A percentile compares a stretch with the other conserved stretches of the same genome.
phyloP scores from a whole-genome alignment of 2,113 vertebrate genomes.

The Tricholaema leucomelas region DNA sequence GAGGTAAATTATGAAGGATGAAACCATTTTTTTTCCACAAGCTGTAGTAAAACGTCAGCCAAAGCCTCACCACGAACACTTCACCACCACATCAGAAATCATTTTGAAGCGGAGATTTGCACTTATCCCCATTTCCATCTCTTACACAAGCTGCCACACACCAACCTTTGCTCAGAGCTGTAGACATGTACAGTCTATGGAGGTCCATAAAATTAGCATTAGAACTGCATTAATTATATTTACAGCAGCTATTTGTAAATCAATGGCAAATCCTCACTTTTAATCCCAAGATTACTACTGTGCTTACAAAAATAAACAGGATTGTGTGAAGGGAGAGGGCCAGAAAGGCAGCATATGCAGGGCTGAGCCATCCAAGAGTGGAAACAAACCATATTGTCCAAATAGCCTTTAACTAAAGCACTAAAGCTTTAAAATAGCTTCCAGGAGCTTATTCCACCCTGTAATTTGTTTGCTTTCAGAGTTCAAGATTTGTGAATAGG shows the following conservation, averaged over 20 bases:
- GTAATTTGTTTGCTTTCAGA: conserved; percentile 15
- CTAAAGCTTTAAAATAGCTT: neutral
- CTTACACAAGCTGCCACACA: neutral
- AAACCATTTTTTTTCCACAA: neutral
- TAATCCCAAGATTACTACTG: neutral
- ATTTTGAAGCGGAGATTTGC: neutral
- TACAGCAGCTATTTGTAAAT: neutral
- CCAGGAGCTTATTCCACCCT: neutral
- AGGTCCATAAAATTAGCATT: neutral
- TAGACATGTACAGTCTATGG: neutral
- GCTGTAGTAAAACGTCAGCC: neutral
- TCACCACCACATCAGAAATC: neutral
- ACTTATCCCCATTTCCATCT: neutral
- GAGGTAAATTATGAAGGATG: neutral
- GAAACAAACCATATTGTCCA: neutral
- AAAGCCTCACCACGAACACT: neutral
- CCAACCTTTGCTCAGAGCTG: neutral
- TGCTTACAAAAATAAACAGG: neutral
- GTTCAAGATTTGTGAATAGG: neutral
- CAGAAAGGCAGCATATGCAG: neutral
- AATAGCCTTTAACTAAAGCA: neutral
- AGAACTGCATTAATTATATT: neutral
- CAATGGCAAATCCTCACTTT: neutral
- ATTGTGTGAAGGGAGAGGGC: neutral
- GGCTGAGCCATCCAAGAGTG: neutral